Evolutionary conservation across 2,797 vertebrate genomes (phyloP).

Genomic region (Alfaro cultratus): DNA sequence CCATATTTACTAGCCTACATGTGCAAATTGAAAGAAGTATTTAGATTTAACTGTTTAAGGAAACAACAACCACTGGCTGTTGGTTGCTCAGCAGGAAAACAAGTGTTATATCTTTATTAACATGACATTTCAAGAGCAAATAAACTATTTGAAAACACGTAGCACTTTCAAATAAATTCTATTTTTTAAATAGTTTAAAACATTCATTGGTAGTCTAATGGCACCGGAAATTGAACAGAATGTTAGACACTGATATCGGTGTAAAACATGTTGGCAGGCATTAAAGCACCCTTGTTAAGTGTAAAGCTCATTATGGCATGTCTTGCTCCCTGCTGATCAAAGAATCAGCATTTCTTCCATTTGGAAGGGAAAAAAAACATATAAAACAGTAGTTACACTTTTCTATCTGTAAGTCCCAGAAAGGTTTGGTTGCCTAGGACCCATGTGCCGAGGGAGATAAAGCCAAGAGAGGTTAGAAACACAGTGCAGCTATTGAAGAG

Average conservation of each 20-base stretch:
- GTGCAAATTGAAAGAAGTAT: not conserved
- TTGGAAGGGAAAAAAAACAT: constrained; percentile 27
- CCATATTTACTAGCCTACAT: not conserved
- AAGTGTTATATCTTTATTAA: not conserved
- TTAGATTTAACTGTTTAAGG: not conserved
- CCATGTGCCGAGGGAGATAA: constrained; percentile 77
- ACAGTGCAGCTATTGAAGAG: constrained; percentile 70
- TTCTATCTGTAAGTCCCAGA: constrained; percentile 73
- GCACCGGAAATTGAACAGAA: constrained; percentile 61
- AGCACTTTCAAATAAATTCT: not conserved
- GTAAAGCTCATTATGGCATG: constrained; percentile 67
- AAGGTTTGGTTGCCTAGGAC: constrained; percentile 64
- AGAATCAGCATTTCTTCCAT: constrained; percentile 58
- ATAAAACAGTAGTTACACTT: constrained; percentile 56
- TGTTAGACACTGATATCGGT: constrained; percentile 70
- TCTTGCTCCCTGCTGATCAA: constrained; percentile 59
- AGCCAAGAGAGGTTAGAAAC: constrained; percentile 67
- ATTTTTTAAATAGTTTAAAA: constrained; percentile 59
- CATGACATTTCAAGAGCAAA: not conserved
- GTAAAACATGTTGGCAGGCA: constrained; percentile 65
- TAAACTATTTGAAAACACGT: not conserved
- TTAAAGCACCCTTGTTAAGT: constrained; percentile 67
- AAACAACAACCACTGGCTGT: not conserved
- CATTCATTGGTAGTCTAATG: constrained; percentile 46
- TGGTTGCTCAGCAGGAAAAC: not conserved